Base-by-base conservation (phyloP, 1,140 invertebrate species). In the Zaprionus lachaisei region DNA sequence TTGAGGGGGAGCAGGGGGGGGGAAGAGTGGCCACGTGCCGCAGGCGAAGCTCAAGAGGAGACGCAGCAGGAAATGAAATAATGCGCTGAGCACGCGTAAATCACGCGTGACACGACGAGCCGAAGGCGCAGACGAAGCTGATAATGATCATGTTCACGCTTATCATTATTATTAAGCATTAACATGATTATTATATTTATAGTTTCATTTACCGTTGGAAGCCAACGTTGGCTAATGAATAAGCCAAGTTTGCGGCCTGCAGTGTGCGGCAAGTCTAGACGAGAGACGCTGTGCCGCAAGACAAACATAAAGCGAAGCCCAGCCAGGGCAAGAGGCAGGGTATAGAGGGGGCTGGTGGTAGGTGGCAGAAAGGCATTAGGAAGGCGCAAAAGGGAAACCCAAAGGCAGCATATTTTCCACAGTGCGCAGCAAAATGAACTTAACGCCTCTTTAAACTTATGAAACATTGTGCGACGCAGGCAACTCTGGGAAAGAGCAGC, bases 391-490 rank as follows among this genome's bases (percentile, higher is more conserved):
- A 49, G 22, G 20, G 47, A 70, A 65, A 72, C 56, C 54, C 60
- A 62, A 55, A 9, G 69, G 11, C 28, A 38, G 58, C 44, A 26
- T 63, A 44, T 49, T 26, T 41, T 34, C 49, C 51, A 69, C 56
- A 47, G 38, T 37, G 17, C 56, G 24, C 41, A 60, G 47, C 70
- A 51, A 72, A 84, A 80, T 80, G 80, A 84, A 89, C 85, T 89
- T 90, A 89, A 89, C 79, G 85, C 85, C 85, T 84, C 85, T 85
- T 89, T 90, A 89, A 87, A 77, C 79, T 82, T 80, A 73, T 77
- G 77, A 90, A 90, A 90, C 79, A 90, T 80, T 77, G 75, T 80
- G 47, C 7, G 7, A 47, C 7, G 14, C 2, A 60, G 41, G 28
- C 51, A 26, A 51, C 20, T 14, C 15, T 22, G 26, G n/a, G 15